These are phyloP conservation scores for Byasa hedistus DNA, from an alignment of 2,888 invertebrate genomes.

Conservation along the genomic window DNA sequence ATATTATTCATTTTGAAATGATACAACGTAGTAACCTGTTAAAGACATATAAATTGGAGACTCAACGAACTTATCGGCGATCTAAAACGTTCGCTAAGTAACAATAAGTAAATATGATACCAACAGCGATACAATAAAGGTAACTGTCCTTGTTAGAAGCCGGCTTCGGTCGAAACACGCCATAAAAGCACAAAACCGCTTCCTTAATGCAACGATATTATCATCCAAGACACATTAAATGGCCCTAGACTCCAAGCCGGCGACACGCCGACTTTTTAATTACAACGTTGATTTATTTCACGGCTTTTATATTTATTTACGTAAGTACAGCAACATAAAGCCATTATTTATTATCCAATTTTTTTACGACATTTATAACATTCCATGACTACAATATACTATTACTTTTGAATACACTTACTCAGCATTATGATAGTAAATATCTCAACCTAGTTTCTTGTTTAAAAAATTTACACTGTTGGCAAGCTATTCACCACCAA, in stretches of 20 bases:
- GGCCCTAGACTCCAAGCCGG: slow-evolving; percentile 15
- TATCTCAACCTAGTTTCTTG: too few species aligned
- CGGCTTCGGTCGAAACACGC: slow-evolving; percentile 17
- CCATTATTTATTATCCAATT: background rate
- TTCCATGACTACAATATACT: too few species aligned
- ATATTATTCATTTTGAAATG: too few species aligned
- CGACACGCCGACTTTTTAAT: slow-evolving; percentile 21
- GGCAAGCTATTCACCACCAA: too few species aligned
- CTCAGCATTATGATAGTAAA: too few species aligned
- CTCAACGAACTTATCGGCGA: slow-evolving; percentile 1
- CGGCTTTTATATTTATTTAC: background rate
- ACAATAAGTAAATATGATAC: slow-evolving; percentile 26
- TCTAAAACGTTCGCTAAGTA: slow-evolving; percentile 19
- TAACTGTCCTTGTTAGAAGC: slow-evolving; percentile 27
- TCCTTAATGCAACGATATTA: slow-evolving; percentile 21
- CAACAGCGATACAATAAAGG: slow-evolving; percentile 21
- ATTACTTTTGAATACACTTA: too few species aligned
- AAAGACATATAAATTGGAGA: background rate
- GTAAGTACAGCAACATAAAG: background rate
- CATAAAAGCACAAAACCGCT: slow-evolving; percentile 23
- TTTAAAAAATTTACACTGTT: too few species aligned
- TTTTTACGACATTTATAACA: too few species aligned
- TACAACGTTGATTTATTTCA: slow-evolving; percentile 14
- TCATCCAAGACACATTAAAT: slow-evolving; percentile 21
- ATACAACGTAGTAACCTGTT: too few species aligned